Percentiles rank a stretch among this genome's conserved stretches.
These are phyloP conservation scores for Podarcis lilfordi DNA, from an alignment of 2,797 vertebrate species.

Conservation along the genomic window DNA sequence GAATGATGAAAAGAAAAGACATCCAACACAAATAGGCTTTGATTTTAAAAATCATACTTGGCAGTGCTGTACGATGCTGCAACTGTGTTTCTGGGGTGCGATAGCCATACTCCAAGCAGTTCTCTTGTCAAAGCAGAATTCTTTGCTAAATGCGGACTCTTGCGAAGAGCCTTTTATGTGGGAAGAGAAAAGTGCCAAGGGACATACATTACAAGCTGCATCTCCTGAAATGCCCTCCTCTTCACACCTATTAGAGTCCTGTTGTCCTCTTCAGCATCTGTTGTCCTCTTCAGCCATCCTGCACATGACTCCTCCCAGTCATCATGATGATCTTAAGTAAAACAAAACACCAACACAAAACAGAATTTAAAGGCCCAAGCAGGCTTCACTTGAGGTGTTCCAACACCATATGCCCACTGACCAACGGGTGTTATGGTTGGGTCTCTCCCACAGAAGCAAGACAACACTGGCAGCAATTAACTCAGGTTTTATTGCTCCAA, in stretches of 20 bases:
- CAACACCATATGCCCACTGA: not conserved
- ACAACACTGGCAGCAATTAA: too few relatives aligned
- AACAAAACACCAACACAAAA: too few relatives aligned
- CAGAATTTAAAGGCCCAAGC: too few relatives aligned
- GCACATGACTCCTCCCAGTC: too few relatives aligned
- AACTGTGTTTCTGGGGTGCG: conserved; percentile 46
- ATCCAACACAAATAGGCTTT: conserved; percentile 56
- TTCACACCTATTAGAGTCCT: too few relatives aligned
- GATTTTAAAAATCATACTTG: conserved; percentile 71
- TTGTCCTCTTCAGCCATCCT: too few relatives aligned
- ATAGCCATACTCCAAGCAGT: conserved; percentile 35
- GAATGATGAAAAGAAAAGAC: conserved; percentile 67
- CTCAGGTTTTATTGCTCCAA: too few relatives aligned
- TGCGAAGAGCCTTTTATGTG: conserved; percentile 2
- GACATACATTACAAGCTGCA: not conserved
- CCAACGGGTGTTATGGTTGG: not conserved
- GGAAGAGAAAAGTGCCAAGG: not conserved
- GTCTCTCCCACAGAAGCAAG: too few relatives aligned
- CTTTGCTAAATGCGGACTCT: conserved; percentile 31
- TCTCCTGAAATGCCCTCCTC: too few relatives aligned
- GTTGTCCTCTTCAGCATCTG: too few relatives aligned
- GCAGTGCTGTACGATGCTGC: conserved; percentile 60
- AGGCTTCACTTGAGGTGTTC: not conserved
- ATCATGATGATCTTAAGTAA: too few relatives aligned
- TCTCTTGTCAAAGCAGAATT: conserved; percentile 38